These are phyloP conservation scores for Aphodius sticticus DNA, from an alignment of 2,888 invertebrate genomes.

Conservation along the genomic window DNA sequence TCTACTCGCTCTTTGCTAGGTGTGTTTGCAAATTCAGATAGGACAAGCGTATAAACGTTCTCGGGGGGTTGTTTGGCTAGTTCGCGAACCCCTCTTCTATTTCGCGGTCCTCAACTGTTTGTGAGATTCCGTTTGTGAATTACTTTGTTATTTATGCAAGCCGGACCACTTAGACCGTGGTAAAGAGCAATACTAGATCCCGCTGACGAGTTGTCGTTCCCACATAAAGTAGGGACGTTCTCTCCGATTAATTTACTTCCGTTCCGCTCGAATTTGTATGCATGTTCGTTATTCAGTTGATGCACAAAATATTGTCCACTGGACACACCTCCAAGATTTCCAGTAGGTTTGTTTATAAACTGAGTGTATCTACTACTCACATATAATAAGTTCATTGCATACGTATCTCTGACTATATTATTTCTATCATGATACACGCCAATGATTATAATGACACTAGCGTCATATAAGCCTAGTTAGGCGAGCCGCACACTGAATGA, in stretches of 20 bases:
- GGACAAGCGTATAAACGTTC: constrained; percentile 55
- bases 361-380: too few species aligned
- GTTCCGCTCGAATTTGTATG: not conserved
- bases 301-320: too few species aligned
- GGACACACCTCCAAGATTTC: too few species aligned
- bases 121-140: constrained; percentile 32
- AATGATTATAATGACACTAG: too few species aligned
- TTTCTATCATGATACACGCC: too few species aligned
- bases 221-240: not conserved
- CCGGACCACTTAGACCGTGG: not conserved
- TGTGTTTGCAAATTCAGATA: constrained; percentile 43
- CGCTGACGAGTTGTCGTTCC: not conserved
- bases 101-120: constrained; percentile 18
- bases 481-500: too few species aligned
- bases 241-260: not conserved
- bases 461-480: too few species aligned
- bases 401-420: too few species aligned
- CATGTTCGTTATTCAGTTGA: not conserved
- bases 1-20: constrained; percentile 27
- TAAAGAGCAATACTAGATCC: not conserved
- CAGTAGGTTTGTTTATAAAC: too few species aligned
- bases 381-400: too few species aligned
- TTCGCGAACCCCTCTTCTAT: constrained; percentile 25
- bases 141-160: constrained; percentile 40
- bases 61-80: constrained; percentile 30